Evolutionary conservation across 2,888 invertebrate species (phyloP).

Genomic region (Atethmia centrago): DNA sequence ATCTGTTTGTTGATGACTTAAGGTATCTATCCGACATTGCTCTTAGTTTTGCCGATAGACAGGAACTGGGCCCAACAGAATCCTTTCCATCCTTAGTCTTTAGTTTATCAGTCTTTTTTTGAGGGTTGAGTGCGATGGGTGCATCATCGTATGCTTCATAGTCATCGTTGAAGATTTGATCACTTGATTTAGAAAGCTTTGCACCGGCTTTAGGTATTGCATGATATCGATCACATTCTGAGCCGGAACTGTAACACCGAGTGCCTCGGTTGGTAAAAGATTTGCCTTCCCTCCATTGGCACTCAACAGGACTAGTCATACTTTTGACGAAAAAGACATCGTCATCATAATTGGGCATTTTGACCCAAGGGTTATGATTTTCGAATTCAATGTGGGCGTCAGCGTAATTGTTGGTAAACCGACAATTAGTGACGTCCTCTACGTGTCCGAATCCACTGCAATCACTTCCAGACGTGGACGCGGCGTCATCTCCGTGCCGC

Average conservation of each 20-base stretch:
- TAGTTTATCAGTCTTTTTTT: constrained; percentile 88
- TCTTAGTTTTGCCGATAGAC: constrained; percentile 92
- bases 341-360: constrained; percentile 87
- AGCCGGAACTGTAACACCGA: constrained; percentile 88
- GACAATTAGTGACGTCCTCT: constrained; percentile 83
- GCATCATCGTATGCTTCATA: constrained; percentile 82
- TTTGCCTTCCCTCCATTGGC: constrained; percentile 84
- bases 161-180: constrained; percentile 89
- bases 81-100: constrained; percentile 86
- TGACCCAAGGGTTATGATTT: constrained; percentile 89
- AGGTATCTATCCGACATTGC: constrained; percentile 94
- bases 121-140: constrained; percentile 79
- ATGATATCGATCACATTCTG: constrained; percentile 88
- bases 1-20: constrained; percentile 92
- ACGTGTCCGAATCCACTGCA: constrained; percentile 89
- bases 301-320: constrained; percentile 81
- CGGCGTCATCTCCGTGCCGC: constrained; percentile 87
- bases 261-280: constrained; percentile 84
- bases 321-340: constrained; percentile 87
- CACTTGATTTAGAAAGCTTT: constrained; percentile 89
- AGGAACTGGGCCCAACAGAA: constrained; percentile 90
- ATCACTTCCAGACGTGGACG: constrained; percentile 89
- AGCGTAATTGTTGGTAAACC: constrained; percentile 80
- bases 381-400: constrained; percentile 86
- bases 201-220: constrained; percentile 85